Conservation (phyloP, 2,797 vertebrate species). For the Scyliorhinus canicula region DNA sequence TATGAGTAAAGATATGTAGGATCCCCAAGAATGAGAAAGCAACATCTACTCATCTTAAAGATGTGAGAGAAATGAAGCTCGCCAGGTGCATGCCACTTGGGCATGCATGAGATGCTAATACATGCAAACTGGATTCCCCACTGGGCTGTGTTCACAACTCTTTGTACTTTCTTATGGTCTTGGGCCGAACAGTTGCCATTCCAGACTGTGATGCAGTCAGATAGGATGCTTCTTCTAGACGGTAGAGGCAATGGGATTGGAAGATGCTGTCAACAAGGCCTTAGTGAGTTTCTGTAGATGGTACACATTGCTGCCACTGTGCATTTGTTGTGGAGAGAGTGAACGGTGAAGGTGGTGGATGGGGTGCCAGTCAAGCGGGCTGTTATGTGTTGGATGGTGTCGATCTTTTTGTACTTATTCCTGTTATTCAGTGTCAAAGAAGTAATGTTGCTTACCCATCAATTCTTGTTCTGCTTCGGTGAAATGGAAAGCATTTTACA, state of each 20-base stretch:
- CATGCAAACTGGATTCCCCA: no score
- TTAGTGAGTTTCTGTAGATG: not conserved
- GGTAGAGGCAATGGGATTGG: not conserved
- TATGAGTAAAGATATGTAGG: no score
- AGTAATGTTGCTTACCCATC: not conserved
- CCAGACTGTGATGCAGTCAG: no score
- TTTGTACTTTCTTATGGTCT: no score
- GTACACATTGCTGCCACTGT: not conserved
- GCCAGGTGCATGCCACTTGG: no score
- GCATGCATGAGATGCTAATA: no score
- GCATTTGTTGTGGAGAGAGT: not conserved
- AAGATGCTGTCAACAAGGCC: not conserved
- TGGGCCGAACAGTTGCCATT: no score
- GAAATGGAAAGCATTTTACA: conserved; percentile 42
- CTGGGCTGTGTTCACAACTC: no score
- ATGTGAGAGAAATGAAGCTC: no score
- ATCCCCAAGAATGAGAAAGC: no score
- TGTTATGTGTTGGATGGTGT: not conserved
- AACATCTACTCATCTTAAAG: no score
- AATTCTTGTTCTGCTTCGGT: not conserved
- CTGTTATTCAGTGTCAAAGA: not conserved
- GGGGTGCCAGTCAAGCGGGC: not conserved
- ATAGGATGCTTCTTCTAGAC: not conserved
- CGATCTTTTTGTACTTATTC: not conserved
- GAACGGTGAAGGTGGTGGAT: not conserved